A percentile compares a stretch with the other conserved stretches of the same genome.
These are phyloP conservation scores for Danionella cerebrum DNA, from an alignment of 2,113 vertebrate species.

Conservation along the genomic window DNA sequence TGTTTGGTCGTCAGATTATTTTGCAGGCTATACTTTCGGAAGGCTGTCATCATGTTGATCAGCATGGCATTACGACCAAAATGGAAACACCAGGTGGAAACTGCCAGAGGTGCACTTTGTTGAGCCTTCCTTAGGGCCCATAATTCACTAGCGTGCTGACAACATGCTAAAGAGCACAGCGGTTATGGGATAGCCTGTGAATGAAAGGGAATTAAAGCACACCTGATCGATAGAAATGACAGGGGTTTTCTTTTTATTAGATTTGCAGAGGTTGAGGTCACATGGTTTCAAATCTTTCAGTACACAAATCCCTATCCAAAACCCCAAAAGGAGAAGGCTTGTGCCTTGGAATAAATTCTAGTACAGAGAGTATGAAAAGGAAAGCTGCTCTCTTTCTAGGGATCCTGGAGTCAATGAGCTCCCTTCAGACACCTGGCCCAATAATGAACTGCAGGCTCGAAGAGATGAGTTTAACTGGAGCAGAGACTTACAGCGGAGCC, in stretches of 20 bases:
- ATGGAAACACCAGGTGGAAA: constrained; percentile 34
- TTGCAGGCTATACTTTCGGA: constrained; percentile 50
- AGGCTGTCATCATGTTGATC: constrained; percentile 61
- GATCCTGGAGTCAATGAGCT: constrained; percentile 45
- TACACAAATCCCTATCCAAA: background rate
- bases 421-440: constrained; percentile 28
- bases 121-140: constrained; percentile 54
- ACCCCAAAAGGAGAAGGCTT: background rate
- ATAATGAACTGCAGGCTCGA: constrained; percentile 19
- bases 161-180: constrained; percentile 56
- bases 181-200: constrained; percentile 44
- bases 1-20: constrained; percentile 49
- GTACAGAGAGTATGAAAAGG: constrained; percentile 16
- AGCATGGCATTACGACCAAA: constrained; percentile 30
- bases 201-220: constrained; percentile 22
- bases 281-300: background rate
- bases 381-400: constrained; percentile 37
- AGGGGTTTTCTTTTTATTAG: background rate
- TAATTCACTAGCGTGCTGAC: constrained; percentile 63
- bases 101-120: constrained; percentile 61
- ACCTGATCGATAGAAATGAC: constrained; percentile 1
- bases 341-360: background rate
- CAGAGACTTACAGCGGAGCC: constrained; percentile 8
- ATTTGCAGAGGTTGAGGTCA: background rate
- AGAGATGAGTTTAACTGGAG: constrained; percentile 15